These are phyloP conservation scores for Halocynthia aurantium DNA, from an alignment of 23 tunicate species.

Conservation along the genomic window DNA sequence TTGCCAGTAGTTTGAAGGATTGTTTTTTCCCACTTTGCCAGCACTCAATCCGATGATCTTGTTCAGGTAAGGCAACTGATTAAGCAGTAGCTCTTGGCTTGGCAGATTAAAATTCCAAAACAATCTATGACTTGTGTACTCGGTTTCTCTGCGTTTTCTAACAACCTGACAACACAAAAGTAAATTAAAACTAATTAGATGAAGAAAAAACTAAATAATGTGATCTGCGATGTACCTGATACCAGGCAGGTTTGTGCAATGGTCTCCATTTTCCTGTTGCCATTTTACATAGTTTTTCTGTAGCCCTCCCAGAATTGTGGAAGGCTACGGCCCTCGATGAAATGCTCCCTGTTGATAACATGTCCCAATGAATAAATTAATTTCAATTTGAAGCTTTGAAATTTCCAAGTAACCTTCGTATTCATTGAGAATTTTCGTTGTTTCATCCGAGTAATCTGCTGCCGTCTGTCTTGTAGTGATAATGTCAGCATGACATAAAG, in stretches of 20 bases:
- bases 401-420: slow-evolving; percentile 53
- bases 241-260: slow-evolving; percentile 84
- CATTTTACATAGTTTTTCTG: slow-evolving; percentile 44
- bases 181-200: background rate
- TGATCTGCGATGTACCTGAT: slow-evolving; percentile 29
- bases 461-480: slow-evolving; percentile 44
- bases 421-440: slow-evolving; percentile 23
- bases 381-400: background rate
- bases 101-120: slow-evolving; percentile 62
- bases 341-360: slow-evolving; percentile 33
- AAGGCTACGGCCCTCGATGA: slow-evolving; percentile 60
- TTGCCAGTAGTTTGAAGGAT: too few relatives aligned
- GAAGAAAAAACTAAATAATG: background rate
- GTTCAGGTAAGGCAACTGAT: slow-evolving; percentile 25
- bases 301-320: slow-evolving; percentile 73
- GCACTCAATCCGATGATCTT: background rate
- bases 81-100: slow-evolving; percentile 23
- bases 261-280: slow-evolving; percentile 82
- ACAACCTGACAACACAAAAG: slow-evolving; percentile 8
- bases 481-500: slow-evolving; percentile 54
- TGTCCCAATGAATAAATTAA: too few relatives aligned
- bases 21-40: too few relatives aligned
- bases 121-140: slow-evolving; percentile 20
- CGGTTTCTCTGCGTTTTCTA: slow-evolving; percentile 43
- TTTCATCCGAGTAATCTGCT: slow-evolving; percentile 49